Percentiles rank a stretch among this genome's conserved stretches.
These are phyloP conservation scores for Calypte anna DNA, from an alignment of 2,113 vertebrate genomes.

Conservation along the genomic window DNA sequence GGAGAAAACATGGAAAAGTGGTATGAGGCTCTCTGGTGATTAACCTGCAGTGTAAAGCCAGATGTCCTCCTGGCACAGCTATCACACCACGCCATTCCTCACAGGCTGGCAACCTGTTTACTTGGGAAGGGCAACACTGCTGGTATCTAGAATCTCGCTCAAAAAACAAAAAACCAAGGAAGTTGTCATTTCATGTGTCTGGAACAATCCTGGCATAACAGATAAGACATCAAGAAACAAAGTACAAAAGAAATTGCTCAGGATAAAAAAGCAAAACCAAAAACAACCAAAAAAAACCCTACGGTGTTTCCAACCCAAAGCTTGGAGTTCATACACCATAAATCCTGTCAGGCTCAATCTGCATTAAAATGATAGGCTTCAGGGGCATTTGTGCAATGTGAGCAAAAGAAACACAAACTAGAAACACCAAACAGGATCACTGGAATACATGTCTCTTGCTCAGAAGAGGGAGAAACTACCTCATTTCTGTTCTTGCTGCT, in stretches of 20 bases:
- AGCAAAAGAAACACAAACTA: background rate
- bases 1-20: conserved; percentile 21
- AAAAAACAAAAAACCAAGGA: background rate
- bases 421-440: background rate
- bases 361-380: background rate
- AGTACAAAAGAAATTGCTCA: conserved; percentile 39
- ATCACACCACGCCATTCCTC: background rate
- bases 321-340: conserved; percentile 28
- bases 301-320: conserved; percentile 13
- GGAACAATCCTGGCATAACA: conserved; percentile 47
- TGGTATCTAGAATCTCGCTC: background rate
- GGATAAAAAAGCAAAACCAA: background rate
- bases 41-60: conserved; percentile 40
- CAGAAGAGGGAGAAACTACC: background rate
- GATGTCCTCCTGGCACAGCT: conserved; percentile 48
- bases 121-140: conserved; percentile 40
- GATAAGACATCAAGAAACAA: conserved; percentile 54
- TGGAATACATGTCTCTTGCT: background rate
- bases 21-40: conserved; percentile 32
- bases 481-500: conserved; percentile 5
- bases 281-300: background rate
- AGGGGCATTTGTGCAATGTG: background rate
- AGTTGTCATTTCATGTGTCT: conserved; percentile 46
- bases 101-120: background rate
- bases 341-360: conserved; percentile 31